These are phyloP conservation scores for Diplolepis rosae DNA, from an alignment of 2,888 invertebrate species.

Conservation along the genomic window DNA sequence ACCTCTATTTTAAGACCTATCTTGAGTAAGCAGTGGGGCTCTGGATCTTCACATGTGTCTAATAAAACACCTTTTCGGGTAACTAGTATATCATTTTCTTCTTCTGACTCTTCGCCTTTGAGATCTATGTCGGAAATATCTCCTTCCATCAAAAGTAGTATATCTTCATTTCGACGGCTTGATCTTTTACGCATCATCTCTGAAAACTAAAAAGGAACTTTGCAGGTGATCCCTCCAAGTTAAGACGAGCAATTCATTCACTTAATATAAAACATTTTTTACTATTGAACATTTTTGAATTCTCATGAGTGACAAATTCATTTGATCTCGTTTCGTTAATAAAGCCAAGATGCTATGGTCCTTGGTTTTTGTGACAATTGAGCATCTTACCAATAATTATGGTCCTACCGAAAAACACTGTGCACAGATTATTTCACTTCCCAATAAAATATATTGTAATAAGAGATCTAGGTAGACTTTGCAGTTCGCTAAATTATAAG, in stretches of 20 bases:
- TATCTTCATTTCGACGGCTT: constrained; percentile 14
- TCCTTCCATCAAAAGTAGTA: constrained; percentile 13
- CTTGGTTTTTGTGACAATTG: not conserved
- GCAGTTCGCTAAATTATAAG: not conserved
- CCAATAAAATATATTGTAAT: not conserved
- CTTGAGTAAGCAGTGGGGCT: not conserved
- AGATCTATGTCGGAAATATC: constrained; percentile 8
- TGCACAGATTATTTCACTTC: not conserved
- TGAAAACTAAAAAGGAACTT: constrained; percentile 29
- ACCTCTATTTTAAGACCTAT: not conserved
- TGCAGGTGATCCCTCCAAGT: constrained; percentile 13
- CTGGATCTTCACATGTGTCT: not conserved
- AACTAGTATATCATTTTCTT: not conserved
- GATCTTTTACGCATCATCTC: constrained; percentile 6
- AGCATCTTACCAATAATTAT: constrained; percentile 2
- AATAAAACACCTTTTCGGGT: not conserved
- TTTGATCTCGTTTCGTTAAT: not conserved
- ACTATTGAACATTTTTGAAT: not conserved
- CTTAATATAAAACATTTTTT: not conserved
- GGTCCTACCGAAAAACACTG: not conserved
- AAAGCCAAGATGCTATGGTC: not conserved
- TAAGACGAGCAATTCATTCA: not conserved
- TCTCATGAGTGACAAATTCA: not conserved
- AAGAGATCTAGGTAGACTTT: constrained; percentile 3
- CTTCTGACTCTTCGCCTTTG: not conserved